phyloP scores from a whole-genome alignment of 2,797 vertebrate species.

The Eospalax fontanierii region DNA sequence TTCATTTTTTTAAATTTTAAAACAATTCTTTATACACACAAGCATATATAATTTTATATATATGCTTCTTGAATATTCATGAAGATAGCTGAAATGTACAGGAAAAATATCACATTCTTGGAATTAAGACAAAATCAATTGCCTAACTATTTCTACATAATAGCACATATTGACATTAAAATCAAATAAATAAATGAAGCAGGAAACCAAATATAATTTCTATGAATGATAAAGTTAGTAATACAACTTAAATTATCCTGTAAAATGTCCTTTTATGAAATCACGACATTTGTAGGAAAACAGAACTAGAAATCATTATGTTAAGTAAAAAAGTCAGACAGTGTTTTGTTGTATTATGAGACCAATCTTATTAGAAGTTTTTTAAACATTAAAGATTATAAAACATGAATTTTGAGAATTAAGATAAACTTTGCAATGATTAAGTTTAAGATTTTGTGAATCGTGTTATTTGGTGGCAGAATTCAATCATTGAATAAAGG shows the following conservation, averaged over 20 bases:
- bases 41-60: neutral
- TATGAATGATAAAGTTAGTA: constrained; percentile 1
- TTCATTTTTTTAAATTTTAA: neutral
- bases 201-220: constrained; percentile 53
- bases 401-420: constrained; percentile 34
- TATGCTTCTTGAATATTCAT: constrained; percentile 75
- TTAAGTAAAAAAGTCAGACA: neutral
- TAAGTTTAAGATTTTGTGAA: constrained; percentile 53
- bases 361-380: constrained; percentile 24
- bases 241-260: neutral
- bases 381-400: constrained; percentile 7
- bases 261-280: neutral
- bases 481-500: constrained; percentile 33
- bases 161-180: neutral
- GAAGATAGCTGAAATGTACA: constrained; percentile 78
- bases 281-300: neutral
- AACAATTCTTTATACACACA: neutral
- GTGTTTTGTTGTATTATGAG: constrained; percentile 38
- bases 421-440: neutral
- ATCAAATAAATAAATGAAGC: constrained; percentile 24
- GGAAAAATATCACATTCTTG: neutral
- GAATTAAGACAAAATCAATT: constrained; percentile 56
- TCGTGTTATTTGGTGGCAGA: constrained; percentile 18
- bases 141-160: neutral
- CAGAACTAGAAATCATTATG: neutral